Conservation (phyloP, 1,140 invertebrate species). For the Protaetia brevitarsis region DNA sequence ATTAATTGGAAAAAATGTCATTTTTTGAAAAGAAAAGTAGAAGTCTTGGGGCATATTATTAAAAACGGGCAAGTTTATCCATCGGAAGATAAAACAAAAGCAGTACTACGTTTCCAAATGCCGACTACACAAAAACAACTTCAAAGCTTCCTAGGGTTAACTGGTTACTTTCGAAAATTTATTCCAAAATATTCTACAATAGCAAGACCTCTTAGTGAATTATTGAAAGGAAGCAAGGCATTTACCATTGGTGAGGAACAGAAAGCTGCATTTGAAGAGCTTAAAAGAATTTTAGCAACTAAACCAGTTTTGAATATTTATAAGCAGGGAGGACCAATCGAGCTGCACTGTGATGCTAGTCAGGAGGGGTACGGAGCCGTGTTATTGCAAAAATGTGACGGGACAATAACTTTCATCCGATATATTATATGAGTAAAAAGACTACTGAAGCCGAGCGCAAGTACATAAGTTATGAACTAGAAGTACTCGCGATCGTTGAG, state of each 20-base stretch:
- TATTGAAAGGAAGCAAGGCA: slow-evolving; percentile 25
- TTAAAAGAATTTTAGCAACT: slow-evolving; percentile 28
- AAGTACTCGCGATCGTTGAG: slow-evolving; percentile 45
- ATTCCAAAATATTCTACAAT: slow-evolving; percentile 29
- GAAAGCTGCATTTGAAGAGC: slow-evolving; percentile 25
- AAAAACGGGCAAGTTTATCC: slow-evolving; percentile 29
- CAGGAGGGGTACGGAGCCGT: slow-evolving; percentile 40
- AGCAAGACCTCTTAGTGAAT: slow-evolving; percentile 29
- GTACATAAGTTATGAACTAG: slow-evolving; percentile 46
- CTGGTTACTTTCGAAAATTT: slow-evolving; percentile 28
- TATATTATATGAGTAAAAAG: slow-evolving; percentile 47
- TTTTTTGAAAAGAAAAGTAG: slow-evolving; percentile 36
- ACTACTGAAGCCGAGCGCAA: slow-evolving; percentile 40
- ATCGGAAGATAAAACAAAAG: slow-evolving; percentile 38
- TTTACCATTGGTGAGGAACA: slow-evolving; percentile 27
- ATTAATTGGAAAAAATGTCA: slow-evolving; percentile 42
- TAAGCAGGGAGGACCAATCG: slow-evolving; percentile 35
- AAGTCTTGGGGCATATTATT: slow-evolving; percentile 42
- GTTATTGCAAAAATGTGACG: slow-evolving; percentile 38
- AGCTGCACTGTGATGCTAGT: slow-evolving; percentile 46
- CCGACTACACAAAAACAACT: slow-evolving; percentile 39
- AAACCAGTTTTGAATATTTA: slow-evolving; percentile 44
- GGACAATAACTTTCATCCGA: slow-evolving; percentile 47
- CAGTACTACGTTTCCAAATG: slow-evolving; percentile 37
- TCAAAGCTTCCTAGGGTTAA: slow-evolving; percentile 35